Conservation (phyloP, 2,797 vertebrate genomes). For the Manis pentadactyla region DNA sequence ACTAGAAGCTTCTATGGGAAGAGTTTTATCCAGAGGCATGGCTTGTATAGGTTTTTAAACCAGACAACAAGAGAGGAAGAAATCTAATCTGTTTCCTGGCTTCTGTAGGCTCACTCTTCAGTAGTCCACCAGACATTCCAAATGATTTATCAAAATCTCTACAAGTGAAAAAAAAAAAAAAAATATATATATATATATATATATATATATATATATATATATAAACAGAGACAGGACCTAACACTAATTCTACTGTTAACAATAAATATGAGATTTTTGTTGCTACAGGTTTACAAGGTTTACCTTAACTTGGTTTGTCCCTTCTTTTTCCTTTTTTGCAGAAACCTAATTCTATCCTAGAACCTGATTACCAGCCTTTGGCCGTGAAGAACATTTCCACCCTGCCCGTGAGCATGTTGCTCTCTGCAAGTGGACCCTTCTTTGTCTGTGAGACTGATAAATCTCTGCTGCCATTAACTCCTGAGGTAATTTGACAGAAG, state of each 20-base stretch:
- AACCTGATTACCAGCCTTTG: conserved; percentile 88
- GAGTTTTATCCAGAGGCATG: not conserved
- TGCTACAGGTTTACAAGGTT: not conserved
- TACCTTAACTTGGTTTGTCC: not conserved
- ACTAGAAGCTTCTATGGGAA: not conserved
- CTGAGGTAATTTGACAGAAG: conserved; percentile 75
- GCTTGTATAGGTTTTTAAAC: not conserved
- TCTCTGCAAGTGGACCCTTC: conserved; percentile 89
- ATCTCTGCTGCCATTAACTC: conserved; percentile 27
- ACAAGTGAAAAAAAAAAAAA: not conserved
- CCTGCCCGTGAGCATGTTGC: conserved; percentile 87
- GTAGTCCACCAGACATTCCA: not conserved
- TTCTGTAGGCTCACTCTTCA: not conserved
- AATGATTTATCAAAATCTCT: conserved; percentile 24
- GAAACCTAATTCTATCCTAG: conserved; percentile 83
- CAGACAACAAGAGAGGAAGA: not conserved
- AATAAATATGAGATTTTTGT: not conserved
- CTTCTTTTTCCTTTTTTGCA: not conserved
- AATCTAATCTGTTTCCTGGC: conserved; percentile 33
- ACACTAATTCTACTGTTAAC: not conserved
- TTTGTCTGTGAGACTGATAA: conserved; percentile 82
- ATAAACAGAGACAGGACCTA: not conserved
- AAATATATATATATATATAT: not conserved
- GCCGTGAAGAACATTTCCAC: conserved; percentile 90
- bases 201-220: not conserved